phyloP scores from a whole-genome alignment of 2,888 invertebrate genomes.

The Parnassius orleans region DNA sequence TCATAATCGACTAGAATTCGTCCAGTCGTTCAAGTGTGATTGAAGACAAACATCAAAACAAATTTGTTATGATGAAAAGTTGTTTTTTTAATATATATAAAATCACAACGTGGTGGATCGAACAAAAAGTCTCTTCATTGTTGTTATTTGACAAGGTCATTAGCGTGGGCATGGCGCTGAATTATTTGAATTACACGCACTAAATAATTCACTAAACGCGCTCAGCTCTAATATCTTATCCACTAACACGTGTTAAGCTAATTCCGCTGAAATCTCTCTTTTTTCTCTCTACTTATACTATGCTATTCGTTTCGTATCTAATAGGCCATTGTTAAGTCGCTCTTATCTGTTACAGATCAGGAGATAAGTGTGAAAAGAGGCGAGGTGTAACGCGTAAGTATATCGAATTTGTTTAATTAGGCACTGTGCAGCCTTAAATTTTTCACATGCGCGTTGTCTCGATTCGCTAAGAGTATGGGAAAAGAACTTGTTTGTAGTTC shows the following conservation, averaged over 20 bases:
- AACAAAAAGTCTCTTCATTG: too few species aligned
- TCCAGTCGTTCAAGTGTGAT: too few species aligned
- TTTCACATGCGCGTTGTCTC: constrained; percentile 1
- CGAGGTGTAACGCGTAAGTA: constrained; percentile 48
- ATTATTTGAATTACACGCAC: constrained; percentile 32
- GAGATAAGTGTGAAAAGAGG: constrained; percentile 41
- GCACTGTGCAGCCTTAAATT: background rate
- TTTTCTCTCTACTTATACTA: constrained; percentile 22
- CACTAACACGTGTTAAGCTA: constrained; percentile 15
- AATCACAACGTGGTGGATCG: too few species aligned
- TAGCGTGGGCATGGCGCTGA: constrained; percentile 15
- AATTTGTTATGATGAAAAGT: too few species aligned
- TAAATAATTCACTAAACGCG: constrained; percentile 32
- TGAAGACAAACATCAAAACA: too few species aligned
- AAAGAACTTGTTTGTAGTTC: too few species aligned
- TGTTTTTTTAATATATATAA: too few species aligned
- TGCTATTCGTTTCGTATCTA: constrained; percentile 35
- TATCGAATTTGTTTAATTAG: constrained; percentile 24
- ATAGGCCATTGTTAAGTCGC: constrained; percentile 59
- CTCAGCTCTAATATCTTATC: constrained; percentile 21
- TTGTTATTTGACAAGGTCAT: constrained; percentile 2
- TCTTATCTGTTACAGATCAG: constrained; percentile 65
- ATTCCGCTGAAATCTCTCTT: constrained; percentile 19
- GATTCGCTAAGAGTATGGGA: too few species aligned
- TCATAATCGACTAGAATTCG: too few species aligned